Conservation (phyloP, 1,140 invertebrate genomes). For the Diorhabda carinulata region DNA sequence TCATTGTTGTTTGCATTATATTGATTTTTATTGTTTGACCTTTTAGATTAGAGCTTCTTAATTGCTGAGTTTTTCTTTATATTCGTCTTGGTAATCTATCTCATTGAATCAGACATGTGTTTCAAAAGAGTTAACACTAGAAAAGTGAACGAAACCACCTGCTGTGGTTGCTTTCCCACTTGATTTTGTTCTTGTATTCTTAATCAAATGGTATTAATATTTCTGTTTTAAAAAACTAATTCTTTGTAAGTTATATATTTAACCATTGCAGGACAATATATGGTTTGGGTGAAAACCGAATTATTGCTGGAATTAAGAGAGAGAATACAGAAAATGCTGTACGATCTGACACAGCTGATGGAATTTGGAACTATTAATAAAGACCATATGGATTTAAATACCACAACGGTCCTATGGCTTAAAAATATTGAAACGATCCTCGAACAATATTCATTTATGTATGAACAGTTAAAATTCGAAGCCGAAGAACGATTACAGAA, state of each 20-base stretch:
- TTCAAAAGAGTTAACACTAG: too few relatives aligned
- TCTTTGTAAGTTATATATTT: neutral
- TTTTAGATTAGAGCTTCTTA: too few relatives aligned
- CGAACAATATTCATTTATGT: conserved; percentile 65
- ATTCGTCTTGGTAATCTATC: too few relatives aligned
- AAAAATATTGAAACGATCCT: conserved; percentile 67
- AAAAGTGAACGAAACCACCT: too few relatives aligned
- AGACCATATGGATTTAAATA: conserved; percentile 65
- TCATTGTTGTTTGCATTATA: too few relatives aligned
- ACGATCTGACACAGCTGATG: conserved; percentile 61
- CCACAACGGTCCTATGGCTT: conserved; percentile 68
- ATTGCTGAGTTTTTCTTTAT: too few relatives aligned
- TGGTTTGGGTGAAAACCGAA: conserved; percentile 39
- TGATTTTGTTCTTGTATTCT: too few relatives aligned
- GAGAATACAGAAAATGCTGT: conserved; percentile 59
- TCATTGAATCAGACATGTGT: too few relatives aligned
- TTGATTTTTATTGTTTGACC: too few relatives aligned
- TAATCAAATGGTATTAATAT: too few relatives aligned
- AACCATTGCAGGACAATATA: conserved; percentile 49
- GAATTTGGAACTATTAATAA: conserved; percentile 62
- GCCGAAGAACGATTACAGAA: conserved; percentile 73
- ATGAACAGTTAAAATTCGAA: conserved; percentile 74
- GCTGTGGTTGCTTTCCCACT: too few relatives aligned
- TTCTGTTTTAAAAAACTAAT: neutral
- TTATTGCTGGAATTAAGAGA: conserved; percentile 51